phyloP scores from a whole-genome alignment of 2,797 vertebrate species.

The Cryptoprocta ferox region DNA sequence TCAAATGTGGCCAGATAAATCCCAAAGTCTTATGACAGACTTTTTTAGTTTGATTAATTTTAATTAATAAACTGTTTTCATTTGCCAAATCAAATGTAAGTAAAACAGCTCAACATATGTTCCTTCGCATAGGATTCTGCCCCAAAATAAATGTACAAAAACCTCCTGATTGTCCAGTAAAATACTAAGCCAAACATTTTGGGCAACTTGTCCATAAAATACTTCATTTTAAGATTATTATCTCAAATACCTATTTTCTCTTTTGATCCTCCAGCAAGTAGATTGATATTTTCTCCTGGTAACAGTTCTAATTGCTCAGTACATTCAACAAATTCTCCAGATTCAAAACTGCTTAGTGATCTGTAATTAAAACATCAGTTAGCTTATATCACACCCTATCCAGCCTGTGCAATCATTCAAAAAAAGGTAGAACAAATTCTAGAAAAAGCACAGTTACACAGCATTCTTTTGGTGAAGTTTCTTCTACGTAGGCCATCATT shows the following conservation, averaged over 20 bases:
- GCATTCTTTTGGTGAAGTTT: not conserved
- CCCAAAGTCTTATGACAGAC: not conserved
- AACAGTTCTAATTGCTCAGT: conserved; percentile 94
- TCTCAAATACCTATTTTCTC: conserved; percentile 94
- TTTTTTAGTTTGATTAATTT: not conserved
- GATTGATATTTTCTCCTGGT: conserved; percentile 96
- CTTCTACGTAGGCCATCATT: not conserved
- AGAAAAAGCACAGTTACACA: not conserved
- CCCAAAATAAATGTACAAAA: not conserved
- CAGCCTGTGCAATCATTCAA: not conserved
- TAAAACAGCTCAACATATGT: not conserved
- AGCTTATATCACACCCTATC: conserved; percentile 58
- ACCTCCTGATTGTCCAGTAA: conserved; percentile 12
- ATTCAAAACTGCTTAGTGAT: conserved; percentile 95
- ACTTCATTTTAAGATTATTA: conserved; percentile 42
- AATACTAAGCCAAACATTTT: conserved; percentile 15
- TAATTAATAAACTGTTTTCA: conserved; percentile 39
- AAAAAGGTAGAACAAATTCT: not conserved
- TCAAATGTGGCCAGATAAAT: conserved; percentile 34
- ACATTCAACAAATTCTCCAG: conserved; percentile 94
- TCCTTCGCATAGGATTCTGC: not conserved
- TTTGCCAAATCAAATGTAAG: conserved; percentile 31
- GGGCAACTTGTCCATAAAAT: conserved; percentile 28
- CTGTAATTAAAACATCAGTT: conserved; percentile 85
- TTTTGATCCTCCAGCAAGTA: conserved; percentile 91